phyloP scores from a whole-genome alignment of 2,797 vertebrate species.

The Adrianichthys oophorus region DNA sequence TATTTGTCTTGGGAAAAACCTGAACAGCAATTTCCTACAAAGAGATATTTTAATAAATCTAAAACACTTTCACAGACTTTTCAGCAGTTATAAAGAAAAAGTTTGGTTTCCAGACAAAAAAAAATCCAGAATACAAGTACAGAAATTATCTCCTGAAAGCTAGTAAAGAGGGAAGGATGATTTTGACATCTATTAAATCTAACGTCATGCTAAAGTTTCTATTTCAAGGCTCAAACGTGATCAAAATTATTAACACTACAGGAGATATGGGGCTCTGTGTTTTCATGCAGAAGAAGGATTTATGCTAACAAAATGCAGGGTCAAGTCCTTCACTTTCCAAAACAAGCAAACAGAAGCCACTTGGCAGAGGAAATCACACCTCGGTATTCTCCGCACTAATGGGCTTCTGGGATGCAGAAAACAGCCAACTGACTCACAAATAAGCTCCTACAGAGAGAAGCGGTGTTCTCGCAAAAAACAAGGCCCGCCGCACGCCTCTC shows the following conservation, averaged over 20 bases:
- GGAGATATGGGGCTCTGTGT: no score
- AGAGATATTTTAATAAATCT: no score
- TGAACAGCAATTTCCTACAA: no score
- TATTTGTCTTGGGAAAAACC: no score
- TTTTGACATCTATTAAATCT: conserved; percentile 3
- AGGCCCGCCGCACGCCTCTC: conserved; percentile 92
- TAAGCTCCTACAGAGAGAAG: conserved; percentile 92
- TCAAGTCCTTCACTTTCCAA: not conserved
- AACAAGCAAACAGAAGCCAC: not conserved
- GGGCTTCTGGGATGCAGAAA: conserved; percentile 61
- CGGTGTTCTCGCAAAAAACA: conserved; percentile 96
- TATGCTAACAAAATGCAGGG: conserved; percentile 72
- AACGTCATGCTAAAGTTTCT: no score
- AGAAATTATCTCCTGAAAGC: not conserved
- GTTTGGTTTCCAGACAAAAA: no score
- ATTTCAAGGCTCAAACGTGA: conserved; percentile 5
- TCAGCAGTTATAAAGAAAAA: no score
- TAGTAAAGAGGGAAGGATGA: conserved; percentile 16
- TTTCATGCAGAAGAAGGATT: conserved; percentile 64
- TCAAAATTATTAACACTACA: not conserved
- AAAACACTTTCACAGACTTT: no score
- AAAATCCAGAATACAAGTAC: no score
- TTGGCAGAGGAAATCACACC: conserved; percentile 2
- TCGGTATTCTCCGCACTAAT: conserved; percentile 3
- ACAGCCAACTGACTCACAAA: conserved; percentile 90